A percentile compares a stretch with the other conserved stretches of the same genome.
Conservation (phyloP, 2,797 vertebrate genomes). For the Anabas testudineus region DNA sequence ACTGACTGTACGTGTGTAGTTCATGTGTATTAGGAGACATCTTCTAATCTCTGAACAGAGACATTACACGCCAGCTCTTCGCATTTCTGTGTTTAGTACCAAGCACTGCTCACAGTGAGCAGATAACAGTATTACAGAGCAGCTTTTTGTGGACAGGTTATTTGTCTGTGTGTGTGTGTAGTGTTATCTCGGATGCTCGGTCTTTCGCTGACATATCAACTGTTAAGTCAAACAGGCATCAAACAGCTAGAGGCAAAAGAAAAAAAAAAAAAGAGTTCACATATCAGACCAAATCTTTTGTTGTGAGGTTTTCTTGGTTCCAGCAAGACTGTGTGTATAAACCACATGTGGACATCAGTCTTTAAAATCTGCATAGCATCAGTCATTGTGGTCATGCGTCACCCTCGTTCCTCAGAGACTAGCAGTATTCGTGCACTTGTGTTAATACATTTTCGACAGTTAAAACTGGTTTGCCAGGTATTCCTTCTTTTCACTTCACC, state of each 20-base stretch:
- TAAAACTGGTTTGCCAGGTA: constrained; percentile 4
- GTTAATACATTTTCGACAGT: constrained; percentile 21
- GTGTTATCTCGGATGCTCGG: background rate
- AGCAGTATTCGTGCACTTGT: background rate
- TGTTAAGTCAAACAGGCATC: constrained; percentile 20
- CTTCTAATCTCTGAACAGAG: constrained; percentile 7
- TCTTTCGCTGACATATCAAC: constrained; percentile 19
- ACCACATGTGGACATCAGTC: background rate
- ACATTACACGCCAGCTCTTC: background rate
- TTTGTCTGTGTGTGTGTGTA: constrained; percentile 25
- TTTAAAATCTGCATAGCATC: background rate
- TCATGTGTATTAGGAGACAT: constrained; percentile 24
- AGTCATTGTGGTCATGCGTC: background rate
- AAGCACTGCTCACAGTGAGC: constrained; percentile 4
- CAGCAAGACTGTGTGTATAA: background rate
- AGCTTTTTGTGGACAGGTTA: background rate
- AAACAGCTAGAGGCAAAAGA: constrained; percentile 31
- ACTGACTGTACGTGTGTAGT: no score
- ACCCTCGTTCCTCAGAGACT: background rate
- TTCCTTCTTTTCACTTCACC: constrained; percentile 35
- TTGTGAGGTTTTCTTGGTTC: constrained; percentile 3
- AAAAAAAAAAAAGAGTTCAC: constrained; percentile 8
- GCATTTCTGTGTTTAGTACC: constrained; percentile 16
- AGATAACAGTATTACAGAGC: constrained; percentile 30
- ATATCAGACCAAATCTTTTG: background rate